Evolutionary conservation across 2,888 invertebrate species (phyloP).

Genomic region (Caenorhabditis drosophilae): DNA sequence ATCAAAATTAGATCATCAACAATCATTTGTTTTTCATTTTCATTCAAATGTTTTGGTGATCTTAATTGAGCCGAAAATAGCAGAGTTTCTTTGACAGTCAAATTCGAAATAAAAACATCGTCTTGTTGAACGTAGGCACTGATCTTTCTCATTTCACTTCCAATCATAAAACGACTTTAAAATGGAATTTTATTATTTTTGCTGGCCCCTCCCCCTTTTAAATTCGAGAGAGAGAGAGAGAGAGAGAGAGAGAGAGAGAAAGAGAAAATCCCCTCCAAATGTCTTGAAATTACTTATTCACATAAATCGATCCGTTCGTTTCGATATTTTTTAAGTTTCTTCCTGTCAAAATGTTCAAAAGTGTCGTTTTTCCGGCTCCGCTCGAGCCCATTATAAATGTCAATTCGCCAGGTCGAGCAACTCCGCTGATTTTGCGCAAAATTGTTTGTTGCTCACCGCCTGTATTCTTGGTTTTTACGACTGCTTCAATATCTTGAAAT

Average conservation of each 20-base stretch:
- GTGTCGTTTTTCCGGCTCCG: slow-evolving; percentile 86
- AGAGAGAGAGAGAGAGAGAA: too few relatives aligned
- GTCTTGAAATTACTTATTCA: too few relatives aligned
- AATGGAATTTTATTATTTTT: not conserved
- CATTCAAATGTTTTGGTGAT: slow-evolving; percentile 50
- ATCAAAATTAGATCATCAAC: slow-evolving; percentile 34
- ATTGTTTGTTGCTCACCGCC: slow-evolving; percentile 18
- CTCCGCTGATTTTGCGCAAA: slow-evolving; percentile 32
- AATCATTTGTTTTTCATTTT: slow-evolving; percentile 18
- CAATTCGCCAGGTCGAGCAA: slow-evolving; percentile 37
- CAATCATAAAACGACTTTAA: slow-evolving; percentile 28
- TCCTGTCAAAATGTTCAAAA: slow-evolving; percentile 83
- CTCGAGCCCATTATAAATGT: slow-evolving; percentile 71
- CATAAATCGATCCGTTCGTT: slow-evolving; percentile 42
- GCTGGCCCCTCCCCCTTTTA: too few relatives aligned
- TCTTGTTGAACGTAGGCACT: slow-evolving; percentile 90
- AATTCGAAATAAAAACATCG: slow-evolving; percentile 82
- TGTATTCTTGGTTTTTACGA: slow-evolving; percentile 16
- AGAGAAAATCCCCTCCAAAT: too few relatives aligned
- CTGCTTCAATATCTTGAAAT: slow-evolving; percentile 25
- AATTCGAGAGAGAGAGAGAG: too few relatives aligned
- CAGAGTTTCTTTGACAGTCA: slow-evolving; percentile 85
- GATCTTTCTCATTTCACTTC: slow-evolving; percentile 73
- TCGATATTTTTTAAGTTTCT: slow-evolving; percentile 71
- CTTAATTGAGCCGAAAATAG: slow-evolving; percentile 76